Base-by-base conservation (phyloP, 2,113 vertebrate genomes). In the Sula dactylatra region DNA sequence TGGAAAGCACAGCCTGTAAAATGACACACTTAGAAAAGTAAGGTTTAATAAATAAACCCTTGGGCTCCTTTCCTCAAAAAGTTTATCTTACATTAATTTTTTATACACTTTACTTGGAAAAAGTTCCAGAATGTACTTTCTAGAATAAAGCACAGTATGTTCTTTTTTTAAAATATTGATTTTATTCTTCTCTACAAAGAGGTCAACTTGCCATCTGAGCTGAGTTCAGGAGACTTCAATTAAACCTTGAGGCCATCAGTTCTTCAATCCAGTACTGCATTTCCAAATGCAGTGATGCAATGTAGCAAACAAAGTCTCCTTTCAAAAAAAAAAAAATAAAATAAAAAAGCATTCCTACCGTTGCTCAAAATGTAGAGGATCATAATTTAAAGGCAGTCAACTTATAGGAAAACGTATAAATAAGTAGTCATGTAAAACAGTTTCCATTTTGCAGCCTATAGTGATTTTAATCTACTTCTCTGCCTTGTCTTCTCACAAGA, bases 171-270 rank as follows among this genome's bases (percentile, higher is more conserved):
- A 34, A 92, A 55, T 91, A 82, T 87, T 82, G 83, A 88, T 95
- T 93, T 94, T 88, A 70, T 82, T 82, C 27, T 58, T 80, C 19
- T 90, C 40, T 65, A 67, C 36, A 82, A 80, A 96, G 82, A 92
- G 13, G 14, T 38, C 36, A 93, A 81, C 65, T 78, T 96, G 36
- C 38, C 14, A 89, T 36, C 40, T 96, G 49, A 93, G 31, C 64
- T 90, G 81, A 76, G n/a, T 95, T 61, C 69, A 83, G 38, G 65
- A 95, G 72, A 38, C 29, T 94, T 76, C 67, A 97, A 64, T 92
- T 94, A 94, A 97, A 93, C 38, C 80, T 95, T 66, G 31, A 93
- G 85, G 64, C 40, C 38, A 66, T 62, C 22, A 76, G 25, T 13
- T 84, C 52, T 77, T 95, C 36, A 74, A 61, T 73, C 10, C 26